Conservation (phyloP, 2,113 vertebrate genomes). For the Castor canadensis region DNA sequence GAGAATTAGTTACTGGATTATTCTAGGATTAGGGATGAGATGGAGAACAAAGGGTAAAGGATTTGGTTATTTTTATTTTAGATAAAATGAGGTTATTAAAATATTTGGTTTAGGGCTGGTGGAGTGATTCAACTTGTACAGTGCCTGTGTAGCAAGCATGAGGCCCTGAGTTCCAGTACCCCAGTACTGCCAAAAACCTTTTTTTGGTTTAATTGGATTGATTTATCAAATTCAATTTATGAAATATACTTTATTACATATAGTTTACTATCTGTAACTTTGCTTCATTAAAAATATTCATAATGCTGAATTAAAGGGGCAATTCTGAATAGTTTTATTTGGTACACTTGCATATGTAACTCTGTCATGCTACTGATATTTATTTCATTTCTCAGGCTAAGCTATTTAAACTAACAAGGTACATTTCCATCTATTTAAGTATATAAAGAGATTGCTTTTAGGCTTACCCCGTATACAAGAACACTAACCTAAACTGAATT, state of each 20-base stretch:
- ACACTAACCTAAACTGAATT: slow-evolving; percentile 2
- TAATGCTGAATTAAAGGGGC: slow-evolving; percentile 21
- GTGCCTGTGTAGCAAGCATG: too few species aligned
- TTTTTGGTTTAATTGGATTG: background rate
- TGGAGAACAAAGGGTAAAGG: background rate
- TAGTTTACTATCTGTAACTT: slow-evolving; percentile 1
- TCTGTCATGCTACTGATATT: slow-evolving; percentile 2
- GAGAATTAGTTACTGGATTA: background rate
- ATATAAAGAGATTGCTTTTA: slow-evolving; percentile 43
- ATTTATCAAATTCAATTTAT: slow-evolving; percentile 40
- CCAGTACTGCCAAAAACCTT: too few species aligned
- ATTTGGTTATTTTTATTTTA: slow-evolving; percentile 15
- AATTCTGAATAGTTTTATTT: slow-evolving; percentile 31
- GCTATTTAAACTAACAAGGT: slow-evolving; percentile 17
- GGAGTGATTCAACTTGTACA: too few species aligned
- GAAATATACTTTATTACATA: background rate
- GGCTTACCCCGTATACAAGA: background rate
- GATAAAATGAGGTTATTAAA: slow-evolving; percentile 12
- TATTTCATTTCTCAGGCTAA: slow-evolving; percentile 53
- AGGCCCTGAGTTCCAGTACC: too few species aligned
- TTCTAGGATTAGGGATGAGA: background rate
- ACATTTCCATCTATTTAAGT: slow-evolving; percentile 34
- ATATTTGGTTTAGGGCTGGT: too few species aligned
- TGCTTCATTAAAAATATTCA: slow-evolving; percentile 32
- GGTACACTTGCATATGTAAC: background rate